phyloP scores from a whole-genome alignment of 2,113 vertebrate species.

The Gadus macrocephalus region DNA sequence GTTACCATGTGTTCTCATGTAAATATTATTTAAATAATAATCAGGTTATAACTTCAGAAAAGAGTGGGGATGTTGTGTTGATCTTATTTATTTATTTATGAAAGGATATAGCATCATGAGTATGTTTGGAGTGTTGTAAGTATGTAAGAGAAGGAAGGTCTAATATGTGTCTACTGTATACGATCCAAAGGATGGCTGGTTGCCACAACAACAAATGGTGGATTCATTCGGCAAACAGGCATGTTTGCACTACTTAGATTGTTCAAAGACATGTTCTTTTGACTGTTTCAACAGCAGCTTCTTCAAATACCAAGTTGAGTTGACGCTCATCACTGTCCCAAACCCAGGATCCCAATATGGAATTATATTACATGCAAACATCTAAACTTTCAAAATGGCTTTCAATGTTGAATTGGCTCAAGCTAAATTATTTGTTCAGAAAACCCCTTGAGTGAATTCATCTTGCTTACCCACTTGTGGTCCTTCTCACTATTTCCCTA shows the following conservation, averaged over 20 bases:
- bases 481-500: not conserved
- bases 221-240: too few species aligned
- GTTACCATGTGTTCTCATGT: constrained; percentile 41
- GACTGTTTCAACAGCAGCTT: too few species aligned
- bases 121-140: constrained; percentile 9
- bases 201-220: too few species aligned
- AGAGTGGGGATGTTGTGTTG: constrained; percentile 44
- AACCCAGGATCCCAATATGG: too few species aligned
- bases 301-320: too few species aligned
- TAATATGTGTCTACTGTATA: not conserved
- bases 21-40: constrained; percentile 49
- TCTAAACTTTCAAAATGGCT: too few species aligned
- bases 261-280: too few species aligned
- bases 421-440: too few species aligned
- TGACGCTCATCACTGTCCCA: too few species aligned
- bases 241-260: too few species aligned
- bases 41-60: constrained; percentile 32
- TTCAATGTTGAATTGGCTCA: too few species aligned
- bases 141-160: constrained; percentile 11
- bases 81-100: constrained; percentile 71
- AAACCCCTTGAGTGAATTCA: constrained; percentile 4
- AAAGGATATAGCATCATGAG: constrained; percentile 30
- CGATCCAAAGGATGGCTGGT: not conserved
- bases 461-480: constrained; percentile 19
- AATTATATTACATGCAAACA: too few species aligned